phyloP scores from a whole-genome alignment of 2,888 invertebrate genomes.

The Hesperia comma region DNA sequence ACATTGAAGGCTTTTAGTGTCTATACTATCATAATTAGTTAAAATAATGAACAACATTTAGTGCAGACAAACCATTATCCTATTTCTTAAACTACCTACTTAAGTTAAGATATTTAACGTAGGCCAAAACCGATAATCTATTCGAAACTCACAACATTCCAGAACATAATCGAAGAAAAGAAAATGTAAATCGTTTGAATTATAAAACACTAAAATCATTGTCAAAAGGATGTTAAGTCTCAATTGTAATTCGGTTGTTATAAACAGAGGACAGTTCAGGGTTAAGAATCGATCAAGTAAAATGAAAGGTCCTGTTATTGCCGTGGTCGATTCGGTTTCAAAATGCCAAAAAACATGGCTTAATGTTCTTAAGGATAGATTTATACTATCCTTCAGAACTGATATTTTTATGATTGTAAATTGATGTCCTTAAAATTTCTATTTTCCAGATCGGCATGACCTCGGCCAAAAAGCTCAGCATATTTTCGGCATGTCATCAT shows the following conservation, averaged over 20 bases:
- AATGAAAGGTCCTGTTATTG: neutral
- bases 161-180: neutral
- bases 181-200: neutral
- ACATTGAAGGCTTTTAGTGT: no score
- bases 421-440: neutral
- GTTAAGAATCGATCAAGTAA: neutral
- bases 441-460: neutral
- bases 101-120: neutral
- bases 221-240: neutral
- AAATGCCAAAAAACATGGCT: no score
- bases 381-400: no score
- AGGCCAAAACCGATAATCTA: conserved; percentile 8
- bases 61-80: no score
- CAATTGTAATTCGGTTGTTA: conserved; percentile 12
- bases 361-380: no score
- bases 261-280: neutral
- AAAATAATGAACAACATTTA: no score
- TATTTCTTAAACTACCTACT: no score
- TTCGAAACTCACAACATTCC: conserved; percentile 12
- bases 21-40: no score
- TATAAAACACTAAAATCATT: conserved; percentile 1
- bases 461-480: conserved; percentile 6
- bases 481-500: neutral
- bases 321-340: neutral
- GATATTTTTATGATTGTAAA: no score